Base-by-base conservation (phyloP, 2,797 vertebrate genomes). In the Ambastaia sidthimunki region DNA sequence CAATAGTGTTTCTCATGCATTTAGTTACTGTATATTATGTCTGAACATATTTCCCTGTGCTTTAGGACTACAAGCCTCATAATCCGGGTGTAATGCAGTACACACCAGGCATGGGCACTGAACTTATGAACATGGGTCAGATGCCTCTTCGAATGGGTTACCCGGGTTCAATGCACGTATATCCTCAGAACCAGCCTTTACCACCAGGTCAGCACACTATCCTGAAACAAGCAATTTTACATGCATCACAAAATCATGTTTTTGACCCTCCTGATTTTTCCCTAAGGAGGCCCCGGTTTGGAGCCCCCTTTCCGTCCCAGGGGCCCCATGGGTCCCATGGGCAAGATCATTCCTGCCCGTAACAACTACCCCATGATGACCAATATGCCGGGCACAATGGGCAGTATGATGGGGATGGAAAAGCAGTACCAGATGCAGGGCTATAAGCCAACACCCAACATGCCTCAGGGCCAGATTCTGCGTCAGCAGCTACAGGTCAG, bases 151-250 rank as follows among this genome's bases (percentile, higher is more conserved):
- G 94, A 2, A 84, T 96, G 31, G 87, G 88, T 0, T 98, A 97
- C 79, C 87, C 88, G 60, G 93, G 92, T 13, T 89, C 88, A 21
- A 66, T 89, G 80, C 79, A 90, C 85, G 94, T 98, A 60, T 98
- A 97, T 77, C 90, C 96, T 71, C 98, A 99, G 91, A 99, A 98
- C 91, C 97, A 99, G 84, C 98, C 96, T 78, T 94, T 99, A 68
- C 97, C 97, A 85, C 96, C 98, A 92, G 97, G 98, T 99, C 68
- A 85, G 91, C 82, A 28, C 50, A 18, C 1, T 47, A 63, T 63
- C 41, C 60, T 23, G 34, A 37, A 37, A 37, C 3, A 37, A 37
- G 34, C 34, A 37, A 37, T 37, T 37, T 37, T 37, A 5, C 34
- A 7, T 37, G 21, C 6, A 18, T 62, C 25, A 28, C 15, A 1